phyloP scores from a whole-genome alignment of 2,797 vertebrate genomes.

The Eremophila alpestris region DNA sequence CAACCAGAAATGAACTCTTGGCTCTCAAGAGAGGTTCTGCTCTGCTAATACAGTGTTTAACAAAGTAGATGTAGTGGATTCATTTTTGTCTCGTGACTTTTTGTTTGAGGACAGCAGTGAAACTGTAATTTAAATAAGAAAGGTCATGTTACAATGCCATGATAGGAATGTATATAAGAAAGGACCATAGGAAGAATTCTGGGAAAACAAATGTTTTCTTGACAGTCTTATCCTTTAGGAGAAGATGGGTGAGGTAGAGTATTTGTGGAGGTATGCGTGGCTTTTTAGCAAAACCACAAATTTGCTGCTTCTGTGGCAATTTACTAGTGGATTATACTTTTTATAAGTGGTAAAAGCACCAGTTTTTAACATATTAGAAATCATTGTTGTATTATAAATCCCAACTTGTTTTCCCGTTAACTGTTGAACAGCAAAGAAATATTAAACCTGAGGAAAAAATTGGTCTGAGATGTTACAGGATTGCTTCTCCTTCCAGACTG shows the following conservation, averaged over 20 bases:
- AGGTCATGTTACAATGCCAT: neutral
- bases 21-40: neutral
- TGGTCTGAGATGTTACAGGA: neutral
- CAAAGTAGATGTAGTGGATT: neutral
- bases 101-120: neutral
- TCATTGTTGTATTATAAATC: neutral
- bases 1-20: neutral
- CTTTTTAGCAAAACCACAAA: neutral
- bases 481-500: neutral
- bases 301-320: neutral
- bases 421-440: neutral
- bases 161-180: neutral
- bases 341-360: neutral
- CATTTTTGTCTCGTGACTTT: neutral
- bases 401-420: neutral
- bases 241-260: neutral
- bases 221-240: neutral
- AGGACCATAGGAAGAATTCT: neutral
- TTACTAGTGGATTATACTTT: neutral
- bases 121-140: neutral
- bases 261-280: accelerated
- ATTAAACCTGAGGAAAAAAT: neutral
- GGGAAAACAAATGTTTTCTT: neutral
- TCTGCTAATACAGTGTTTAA: conserved; percentile 9
- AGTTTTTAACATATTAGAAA: neutral